Base-by-base conservation (phyloP, 2,888 invertebrate species). In the Drosophila anceps region DNA sequence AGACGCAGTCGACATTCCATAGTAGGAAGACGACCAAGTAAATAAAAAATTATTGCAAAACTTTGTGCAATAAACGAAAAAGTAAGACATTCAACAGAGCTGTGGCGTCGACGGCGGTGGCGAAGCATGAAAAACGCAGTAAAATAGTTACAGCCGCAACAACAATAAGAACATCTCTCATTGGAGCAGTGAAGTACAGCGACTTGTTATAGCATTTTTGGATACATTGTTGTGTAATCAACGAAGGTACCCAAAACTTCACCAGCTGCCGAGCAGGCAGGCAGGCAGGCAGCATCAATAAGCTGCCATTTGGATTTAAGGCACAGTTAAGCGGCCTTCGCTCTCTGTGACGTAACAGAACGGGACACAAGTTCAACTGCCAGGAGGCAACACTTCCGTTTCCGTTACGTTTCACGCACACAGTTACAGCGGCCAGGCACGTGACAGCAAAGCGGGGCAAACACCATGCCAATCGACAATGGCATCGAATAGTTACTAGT, bases 1-100 rank as follows among this genome's bases (percentile, higher is more conserved):
- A 58, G 59, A 54, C 65, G 35, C 44, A 60, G 48, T 37, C 67
- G 59, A 48, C 66, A 77, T 69, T 76, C 65, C 73, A 41, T 57
- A 50, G 65, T 20, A 60, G 50, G 58, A 43, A 35, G 58, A 37
- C 43, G 65, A 41, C 64, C 72, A 77, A 85, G 88, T 85, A 85
- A 85, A 86, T 87, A 85, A 87, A 82, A 86, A 86, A 80, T 86
- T 87, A 87, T 86, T 86, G 86, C 85, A 84, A 82, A 86, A 86
- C 74, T 87, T 86, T 86, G 71, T 69, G 85, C 85, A 85, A 85
- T 85, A 85, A 83, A 85, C 84, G 84, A 84, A 84, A 83, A 84
- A 81, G 84, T 84, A 84, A 82, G 84, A 82, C 84, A 79, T 83
- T 79, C 82, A 75, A 35, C 66, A 68, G 55, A 71, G 69, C 58